phyloP scores from a whole-genome alignment of 2,797 vertebrate species.

The Microctenopoma stevenorrisi region DNA sequence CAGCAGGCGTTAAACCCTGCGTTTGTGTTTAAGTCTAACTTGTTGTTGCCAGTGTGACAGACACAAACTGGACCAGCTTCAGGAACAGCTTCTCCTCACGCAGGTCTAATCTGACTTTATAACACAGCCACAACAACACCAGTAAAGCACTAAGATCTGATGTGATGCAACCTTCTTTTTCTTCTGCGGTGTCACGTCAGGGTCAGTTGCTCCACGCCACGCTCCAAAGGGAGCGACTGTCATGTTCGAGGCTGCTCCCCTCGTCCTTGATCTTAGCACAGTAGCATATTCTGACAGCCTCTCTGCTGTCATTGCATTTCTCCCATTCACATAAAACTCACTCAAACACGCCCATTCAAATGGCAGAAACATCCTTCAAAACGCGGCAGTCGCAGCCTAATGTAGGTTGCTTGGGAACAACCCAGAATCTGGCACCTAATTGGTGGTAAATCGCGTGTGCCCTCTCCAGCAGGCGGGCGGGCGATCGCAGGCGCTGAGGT shows the following conservation, averaged over 20 bases:
- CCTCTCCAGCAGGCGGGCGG: slow-evolving; percentile 31
- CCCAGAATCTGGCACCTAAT: slow-evolving; percentile 67
- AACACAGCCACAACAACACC: no score
- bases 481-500: slow-evolving; percentile 46
- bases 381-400: slow-evolving; percentile 60
- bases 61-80: no score
- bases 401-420: slow-evolving; percentile 80
- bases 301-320: slow-evolving; percentile 7
- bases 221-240: background rate
- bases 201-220: slow-evolving; percentile 18
- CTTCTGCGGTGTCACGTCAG: slow-evolving; percentile 8
- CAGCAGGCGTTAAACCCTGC: no score
- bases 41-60: no score
- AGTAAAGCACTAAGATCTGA: no score
- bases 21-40: no score
- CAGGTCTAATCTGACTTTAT: no score
- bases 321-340: slow-evolving; percentile 30
- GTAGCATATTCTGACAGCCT: slow-evolving; percentile 16
- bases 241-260: slow-evolving; percentile 5
- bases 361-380: slow-evolving; percentile 44
- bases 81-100: no score
- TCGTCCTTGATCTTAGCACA: slow-evolving; percentile 21
- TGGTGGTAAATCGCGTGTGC: slow-evolving; percentile 32
- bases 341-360: slow-evolving; percentile 45
- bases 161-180: background rate